These are phyloP conservation scores for Melieria picta DNA, from an alignment of 2,888 invertebrate genomes.

Conservation along the genomic window DNA sequence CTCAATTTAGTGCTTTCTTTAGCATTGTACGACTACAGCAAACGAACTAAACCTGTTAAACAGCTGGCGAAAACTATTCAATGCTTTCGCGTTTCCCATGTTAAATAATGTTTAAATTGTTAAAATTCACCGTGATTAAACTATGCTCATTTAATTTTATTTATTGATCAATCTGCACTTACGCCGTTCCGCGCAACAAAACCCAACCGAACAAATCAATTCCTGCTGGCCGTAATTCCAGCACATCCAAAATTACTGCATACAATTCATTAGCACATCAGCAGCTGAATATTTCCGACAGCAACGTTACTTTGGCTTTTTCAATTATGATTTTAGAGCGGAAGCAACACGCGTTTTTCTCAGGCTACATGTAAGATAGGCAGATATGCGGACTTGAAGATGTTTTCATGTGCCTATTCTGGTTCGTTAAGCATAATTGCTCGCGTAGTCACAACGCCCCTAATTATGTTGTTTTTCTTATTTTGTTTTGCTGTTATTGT, in stretches of 20 bases:
- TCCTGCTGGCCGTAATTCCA: too few species aligned
- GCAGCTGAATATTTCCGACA: neutral
- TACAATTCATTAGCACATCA: neutral
- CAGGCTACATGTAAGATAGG: neutral
- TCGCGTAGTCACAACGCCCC: slow-evolving; percentile 32
- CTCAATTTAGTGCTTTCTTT: too few species aligned
- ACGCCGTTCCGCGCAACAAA: too few species aligned
- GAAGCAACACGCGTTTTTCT: neutral
- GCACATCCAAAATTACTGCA: neutral
- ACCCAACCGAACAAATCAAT: too few species aligned
- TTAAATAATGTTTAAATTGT: too few species aligned
- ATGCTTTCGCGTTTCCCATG: too few species aligned
- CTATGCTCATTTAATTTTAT: too few species aligned
- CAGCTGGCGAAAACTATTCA: too few species aligned
- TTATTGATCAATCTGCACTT: too few species aligned
- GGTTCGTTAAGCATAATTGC: slow-evolving; percentile 27
- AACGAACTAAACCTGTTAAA: too few species aligned
- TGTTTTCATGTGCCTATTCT: slow-evolving; percentile 6
- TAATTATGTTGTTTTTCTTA: slow-evolving; percentile 14
- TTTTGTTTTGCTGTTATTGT: neutral
- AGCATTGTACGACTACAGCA: too few species aligned
- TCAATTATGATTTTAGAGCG: neutral
- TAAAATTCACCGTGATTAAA: too few species aligned
- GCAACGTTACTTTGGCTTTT: neutral
- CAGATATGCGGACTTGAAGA: neutral